Conservation (phyloP, 2,113 vertebrate genomes). For the Calypte anna region DNA sequence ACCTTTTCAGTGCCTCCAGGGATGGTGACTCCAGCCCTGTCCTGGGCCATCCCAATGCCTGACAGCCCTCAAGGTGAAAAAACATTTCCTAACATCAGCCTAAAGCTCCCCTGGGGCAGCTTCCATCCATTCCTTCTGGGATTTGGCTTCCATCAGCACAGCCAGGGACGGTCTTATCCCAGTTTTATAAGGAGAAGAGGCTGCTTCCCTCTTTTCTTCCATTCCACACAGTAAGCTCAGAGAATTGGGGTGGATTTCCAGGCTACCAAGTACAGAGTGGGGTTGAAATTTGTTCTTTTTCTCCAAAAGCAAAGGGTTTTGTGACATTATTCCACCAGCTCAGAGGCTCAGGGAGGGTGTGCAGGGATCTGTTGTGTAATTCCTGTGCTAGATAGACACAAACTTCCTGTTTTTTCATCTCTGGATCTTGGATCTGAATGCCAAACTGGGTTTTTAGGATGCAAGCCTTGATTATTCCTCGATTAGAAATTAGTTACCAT, state of each 20-base stretch:
- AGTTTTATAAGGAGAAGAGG: too few species aligned
- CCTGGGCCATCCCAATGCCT: too few species aligned
- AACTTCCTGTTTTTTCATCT: not conserved
- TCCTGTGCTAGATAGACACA: not conserved
- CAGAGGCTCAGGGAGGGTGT: not conserved
- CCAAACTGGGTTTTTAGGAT: not conserved
- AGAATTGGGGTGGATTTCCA: not conserved
- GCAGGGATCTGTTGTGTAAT: not conserved
- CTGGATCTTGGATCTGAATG: not conserved
- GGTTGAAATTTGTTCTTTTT: not conserved
- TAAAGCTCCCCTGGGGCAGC: too few species aligned
- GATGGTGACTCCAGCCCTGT: too few species aligned
- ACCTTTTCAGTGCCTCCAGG: too few species aligned
- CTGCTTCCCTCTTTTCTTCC: not conserved
- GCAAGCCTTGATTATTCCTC: not conserved
- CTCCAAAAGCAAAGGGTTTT: not conserved
- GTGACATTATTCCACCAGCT: not conserved
- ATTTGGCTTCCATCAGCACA: too few species aligned
- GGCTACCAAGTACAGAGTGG: not conserved
- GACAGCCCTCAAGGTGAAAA: too few species aligned
- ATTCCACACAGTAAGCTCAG: accelerated
- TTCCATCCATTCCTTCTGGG: too few species aligned
- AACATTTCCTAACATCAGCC: too few species aligned
- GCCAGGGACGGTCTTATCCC: too few species aligned
- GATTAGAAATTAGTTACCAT: accelerated